Conservation (phyloP, 2,888 invertebrate genomes). For the Philonicus albiceps region DNA sequence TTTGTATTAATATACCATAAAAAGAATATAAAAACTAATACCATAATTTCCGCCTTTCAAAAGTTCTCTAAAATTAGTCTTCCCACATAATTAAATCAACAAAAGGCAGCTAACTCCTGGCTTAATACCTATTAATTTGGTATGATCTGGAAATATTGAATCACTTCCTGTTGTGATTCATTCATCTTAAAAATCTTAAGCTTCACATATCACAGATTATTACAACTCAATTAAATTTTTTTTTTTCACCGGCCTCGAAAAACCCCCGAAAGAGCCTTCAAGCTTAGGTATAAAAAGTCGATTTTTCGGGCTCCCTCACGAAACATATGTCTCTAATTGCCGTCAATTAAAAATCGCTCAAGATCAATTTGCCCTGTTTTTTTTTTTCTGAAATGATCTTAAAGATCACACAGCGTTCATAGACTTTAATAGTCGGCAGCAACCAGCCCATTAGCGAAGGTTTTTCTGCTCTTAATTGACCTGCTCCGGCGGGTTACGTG, state of each 20-base stretch:
- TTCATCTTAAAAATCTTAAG: neutral
- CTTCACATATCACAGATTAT: neutral
- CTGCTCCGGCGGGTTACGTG: neutral
- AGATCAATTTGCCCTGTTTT: conserved; percentile 42
- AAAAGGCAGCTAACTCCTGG: neutral
- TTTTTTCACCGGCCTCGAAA: neutral
- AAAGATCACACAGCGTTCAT: conserved; percentile 50
- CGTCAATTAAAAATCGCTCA: conserved; percentile 44
- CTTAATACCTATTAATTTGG: conserved; percentile 1
- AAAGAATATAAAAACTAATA: neutral
- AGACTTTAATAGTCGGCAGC: conserved; percentile 45
- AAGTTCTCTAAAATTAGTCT: neutral
- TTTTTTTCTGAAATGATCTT: conserved; percentile 13
- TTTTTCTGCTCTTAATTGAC: conserved; percentile 27
- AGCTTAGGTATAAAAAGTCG: neutral
- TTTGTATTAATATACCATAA: neutral
- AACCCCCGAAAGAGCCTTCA: neutral
- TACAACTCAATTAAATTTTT: conserved; percentile 33
- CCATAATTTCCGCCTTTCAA: neutral
- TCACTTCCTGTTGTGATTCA: conserved; percentile 34
- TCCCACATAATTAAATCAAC: neutral
- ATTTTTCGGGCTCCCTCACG: conserved; percentile 23
- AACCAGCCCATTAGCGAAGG: conserved; percentile 24
- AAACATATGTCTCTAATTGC: conserved; percentile 38
- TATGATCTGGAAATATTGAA: conserved; percentile 19